Evolutionary conservation across 2,888 invertebrate genomes (phyloP), one percentile per base, ranked within the genome.

Genomic region (Capitulum mitella): DNA sequence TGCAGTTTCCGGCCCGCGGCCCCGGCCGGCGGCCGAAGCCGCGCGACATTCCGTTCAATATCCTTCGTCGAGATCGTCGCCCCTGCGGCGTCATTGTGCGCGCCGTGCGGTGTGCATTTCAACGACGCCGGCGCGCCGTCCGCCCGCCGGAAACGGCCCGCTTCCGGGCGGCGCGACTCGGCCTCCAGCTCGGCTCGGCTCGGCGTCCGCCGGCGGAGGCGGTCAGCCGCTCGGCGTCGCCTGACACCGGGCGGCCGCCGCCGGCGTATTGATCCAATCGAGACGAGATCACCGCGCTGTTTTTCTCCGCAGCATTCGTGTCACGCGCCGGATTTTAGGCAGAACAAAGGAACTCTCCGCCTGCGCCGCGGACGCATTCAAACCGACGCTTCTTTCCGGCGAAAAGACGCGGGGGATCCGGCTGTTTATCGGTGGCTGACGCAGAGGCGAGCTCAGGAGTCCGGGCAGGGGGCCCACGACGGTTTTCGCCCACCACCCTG

Each of bases 271-370:
- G 70, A 70, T 70, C 70, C 37, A 22, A 6, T 37, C 64, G 22
- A 22, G n/a, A n/a, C 32, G 61, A n/a, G 61, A 61, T 61, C 61
- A n/a, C 6, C 54, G 51, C 51, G 54, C 61, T 61, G 61, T 61
- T 61, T 61, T 61, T 61, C 61, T 32, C 32, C n/a, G 10, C 61
- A 61, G 61, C 26, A 54, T 54, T 61, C 61, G 61, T 61, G 61
- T 61, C 61, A 61, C 32, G 32, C 8, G n/a, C 16, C 32, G 61
- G 32, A 32, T 32, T 54, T 61, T 10, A n/a, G n/a, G 5, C 61
- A 32, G 61, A 61, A 61, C 61, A 61, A 61, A 61, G 61, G 32
- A 29, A 22, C 58, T n/a, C n/a, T n/a, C 58, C n/a, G n/a, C 12
- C 58, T 14, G 16, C 29, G 61, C 61, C 22, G 61, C 29, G 32